A percentile compares a stretch with the other conserved stretches of the same genome.
Evolutionary conservation across 2,113 vertebrate species (phyloP).

Genomic region (Dicaeum eximium): DNA sequence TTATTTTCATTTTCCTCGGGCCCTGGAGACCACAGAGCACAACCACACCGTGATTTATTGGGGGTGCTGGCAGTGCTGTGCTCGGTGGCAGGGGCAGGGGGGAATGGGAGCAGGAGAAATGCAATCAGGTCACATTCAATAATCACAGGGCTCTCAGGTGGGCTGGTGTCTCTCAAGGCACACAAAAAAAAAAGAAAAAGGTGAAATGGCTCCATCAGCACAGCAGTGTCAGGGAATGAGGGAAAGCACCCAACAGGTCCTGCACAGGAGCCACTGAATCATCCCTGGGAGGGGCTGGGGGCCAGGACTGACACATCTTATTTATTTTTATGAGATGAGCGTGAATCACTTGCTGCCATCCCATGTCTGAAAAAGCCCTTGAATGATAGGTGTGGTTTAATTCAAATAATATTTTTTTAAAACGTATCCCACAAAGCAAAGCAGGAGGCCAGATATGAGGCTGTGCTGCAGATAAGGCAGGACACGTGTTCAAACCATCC

Average conservation of each 20-base stretch:
- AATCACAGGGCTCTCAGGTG: not conserved
- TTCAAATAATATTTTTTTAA: not conserved
- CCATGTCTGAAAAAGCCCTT: not conserved
- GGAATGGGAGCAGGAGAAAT: constrained; percentile 32
- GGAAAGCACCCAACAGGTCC: not conserved
- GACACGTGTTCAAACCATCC: rapidly evolving
- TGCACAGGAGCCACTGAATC: constrained; percentile 1
- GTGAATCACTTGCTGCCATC: not conserved
- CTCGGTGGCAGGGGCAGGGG: constrained; percentile 47
- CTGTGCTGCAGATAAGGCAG: not conserved
- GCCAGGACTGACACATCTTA: not conserved
- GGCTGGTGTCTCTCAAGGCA: not conserved
- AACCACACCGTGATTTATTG: constrained; percentile 72
- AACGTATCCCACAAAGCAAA: not conserved
- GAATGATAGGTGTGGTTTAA: not conserved
- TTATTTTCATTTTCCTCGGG: not conserved
- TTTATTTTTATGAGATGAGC: not conserved
- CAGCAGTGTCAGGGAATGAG: not conserved
- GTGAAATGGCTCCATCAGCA: not conserved
- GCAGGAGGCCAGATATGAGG: not conserved
- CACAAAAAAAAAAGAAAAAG: not conserved
- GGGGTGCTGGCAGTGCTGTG: constrained; percentile 62
- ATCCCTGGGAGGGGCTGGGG: not conserved
- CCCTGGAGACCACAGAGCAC: constrained; percentile 58
- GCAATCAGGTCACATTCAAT: constrained; percentile 24